phyloP scores from a whole-genome alignment of 2,888 invertebrate genomes.

The Apotomis betuletana region DNA sequence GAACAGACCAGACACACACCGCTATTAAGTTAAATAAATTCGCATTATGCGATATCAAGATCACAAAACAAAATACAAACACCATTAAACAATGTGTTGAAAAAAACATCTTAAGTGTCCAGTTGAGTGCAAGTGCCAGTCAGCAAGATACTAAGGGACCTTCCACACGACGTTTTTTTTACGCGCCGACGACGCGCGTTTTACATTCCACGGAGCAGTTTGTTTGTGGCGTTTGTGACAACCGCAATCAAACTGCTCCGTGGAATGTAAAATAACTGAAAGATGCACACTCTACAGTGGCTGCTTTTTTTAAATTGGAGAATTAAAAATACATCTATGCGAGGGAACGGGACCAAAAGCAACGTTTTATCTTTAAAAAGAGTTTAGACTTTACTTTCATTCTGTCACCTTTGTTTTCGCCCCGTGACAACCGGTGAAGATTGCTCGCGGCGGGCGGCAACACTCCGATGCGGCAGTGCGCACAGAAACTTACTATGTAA shows the following conservation, averaged over 20 bases:
- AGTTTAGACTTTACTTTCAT: slow-evolving; percentile 28
- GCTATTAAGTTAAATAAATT: too few relatives aligned
- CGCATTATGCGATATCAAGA: neutral
- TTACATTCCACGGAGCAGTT: too few relatives aligned
- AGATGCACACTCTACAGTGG: neutral
- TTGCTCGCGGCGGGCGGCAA: slow-evolving; percentile 18
- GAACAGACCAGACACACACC: too few relatives aligned
- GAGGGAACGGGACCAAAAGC: slow-evolving; percentile 16
- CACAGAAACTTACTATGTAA: neutral
- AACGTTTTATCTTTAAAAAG: slow-evolving; percentile 11
- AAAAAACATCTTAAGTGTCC: neutral
- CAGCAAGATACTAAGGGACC: neutral
- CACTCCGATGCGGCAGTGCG: slow-evolving; percentile 1
- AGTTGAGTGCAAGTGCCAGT: slow-evolving; percentile 1
- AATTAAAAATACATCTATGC: slow-evolving; percentile 1
- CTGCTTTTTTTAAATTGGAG: neutral
- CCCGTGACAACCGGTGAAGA: slow-evolving; percentile 24
- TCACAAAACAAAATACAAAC: neutral
- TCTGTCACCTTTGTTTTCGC: slow-evolving; percentile 31
- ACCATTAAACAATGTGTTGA: neutral
- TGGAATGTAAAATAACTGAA: neutral
- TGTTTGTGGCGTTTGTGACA: too few relatives aligned
- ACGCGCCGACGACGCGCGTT: too few relatives aligned
- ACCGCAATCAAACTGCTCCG: too few relatives aligned
- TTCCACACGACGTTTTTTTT: too few relatives aligned